Percentiles rank a stretch among this genome's conserved stretches.
Evolutionary conservation across 2,888 invertebrate genomes (phyloP).

Genomic region (Drosophila paranaensis): DNA sequence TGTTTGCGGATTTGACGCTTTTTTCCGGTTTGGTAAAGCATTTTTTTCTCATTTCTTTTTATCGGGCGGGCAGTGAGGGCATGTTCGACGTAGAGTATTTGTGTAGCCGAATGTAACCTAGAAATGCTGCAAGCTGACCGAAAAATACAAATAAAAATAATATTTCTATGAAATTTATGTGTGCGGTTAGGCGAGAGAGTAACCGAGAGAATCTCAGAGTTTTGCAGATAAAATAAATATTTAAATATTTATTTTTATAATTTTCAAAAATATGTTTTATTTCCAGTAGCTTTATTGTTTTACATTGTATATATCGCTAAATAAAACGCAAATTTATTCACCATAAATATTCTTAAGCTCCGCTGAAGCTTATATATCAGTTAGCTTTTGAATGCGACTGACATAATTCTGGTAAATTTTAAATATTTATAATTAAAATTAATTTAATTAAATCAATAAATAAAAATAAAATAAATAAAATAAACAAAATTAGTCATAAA

Average conservation of each 20-base stretch:
- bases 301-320: no score
- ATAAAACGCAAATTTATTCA: no score
- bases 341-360: no score
- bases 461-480: no score
- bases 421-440: no score
- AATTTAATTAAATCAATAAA: no score
- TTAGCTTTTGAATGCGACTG: no score
- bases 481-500: no score
- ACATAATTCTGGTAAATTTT: no score
- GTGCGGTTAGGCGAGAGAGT: background rate
- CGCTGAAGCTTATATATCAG: no score
- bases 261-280: no score
- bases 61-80: background rate
- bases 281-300: no score
- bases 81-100: slow-evolving; percentile 34
- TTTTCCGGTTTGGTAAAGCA: slow-evolving; percentile 68
- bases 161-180: background rate
- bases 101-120: slow-evolving; percentile 25
- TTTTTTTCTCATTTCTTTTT: slow-evolving; percentile 41
- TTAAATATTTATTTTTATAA: background rate
- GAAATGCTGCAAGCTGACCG: slow-evolving; percentile 10
- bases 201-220: background rate
- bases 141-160: background rate
- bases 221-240: background rate
- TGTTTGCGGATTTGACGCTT: slow-evolving; percentile 80